Evolutionary conservation across 2,888 invertebrate genomes (phyloP), one percentile per base, ranked within the genome.

Genomic region (Hydrotaea cyrtoneurina): DNA sequence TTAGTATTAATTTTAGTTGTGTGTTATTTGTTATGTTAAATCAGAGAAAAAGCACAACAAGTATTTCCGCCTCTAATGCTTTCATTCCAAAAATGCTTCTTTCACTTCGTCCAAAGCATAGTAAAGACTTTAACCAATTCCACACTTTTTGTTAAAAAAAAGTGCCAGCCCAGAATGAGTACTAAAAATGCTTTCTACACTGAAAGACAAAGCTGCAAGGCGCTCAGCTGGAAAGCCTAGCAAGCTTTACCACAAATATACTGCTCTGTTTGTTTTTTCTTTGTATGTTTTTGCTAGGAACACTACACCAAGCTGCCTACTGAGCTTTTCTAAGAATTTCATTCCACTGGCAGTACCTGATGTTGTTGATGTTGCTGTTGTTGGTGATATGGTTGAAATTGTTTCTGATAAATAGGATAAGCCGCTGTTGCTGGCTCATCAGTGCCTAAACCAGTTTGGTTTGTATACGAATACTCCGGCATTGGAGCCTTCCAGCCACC

Each of bases 401-500:
- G 86, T 55, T 86, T 88, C 79, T 86, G 87, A 77, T 66, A 85
- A 75, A 64, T 31, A 15, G 86, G 74, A 50, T 83, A 76, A 74
- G 80, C 23, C 46, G 55, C n/a, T 8, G 74, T 21, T 26, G 46
- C 69, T 10, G 71, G 71, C 74, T 75, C 81, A 55, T 69, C 26
- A 10, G 73, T 10, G 21, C 21, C 53, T 21, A 21, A 57, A 83
- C 66, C 76, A 31, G 71, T 71, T 13, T 55, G 46, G 17, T 69
- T 53, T 62, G 75, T 76, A 71, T 86, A 89, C 15, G 88, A 86
- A 46, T 50, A 83, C 46, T 87, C 86, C 17, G 80, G 73, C 82
- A 89, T 90, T 46, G 88, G 62, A 2, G 90, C 11, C 39, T 39
- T 3, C 62, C 62, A 62, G 62, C 90, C 90, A 83, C 88, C 88